These are phyloP conservation scores for Dasypolia templi DNA, from an alignment of 2,888 invertebrate genomes.

Conservation along the genomic window DNA sequence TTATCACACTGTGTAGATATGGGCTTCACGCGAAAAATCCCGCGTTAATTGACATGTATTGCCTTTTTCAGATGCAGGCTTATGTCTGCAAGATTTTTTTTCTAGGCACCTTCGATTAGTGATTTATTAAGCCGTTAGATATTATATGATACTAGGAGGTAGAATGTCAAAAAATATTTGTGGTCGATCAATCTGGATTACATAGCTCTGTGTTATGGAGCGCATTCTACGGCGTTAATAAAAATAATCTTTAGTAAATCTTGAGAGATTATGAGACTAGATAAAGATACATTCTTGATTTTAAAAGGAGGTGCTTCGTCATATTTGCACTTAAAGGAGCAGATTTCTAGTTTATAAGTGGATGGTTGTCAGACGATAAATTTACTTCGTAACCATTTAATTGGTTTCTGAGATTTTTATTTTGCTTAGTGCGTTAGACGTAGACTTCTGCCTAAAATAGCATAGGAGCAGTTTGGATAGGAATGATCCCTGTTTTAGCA, in stretches of 20 bases:
- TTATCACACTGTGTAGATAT: constrained; percentile 68
- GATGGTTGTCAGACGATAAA: neutral
- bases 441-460: neutral
- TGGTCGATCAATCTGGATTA: constrained; percentile 58
- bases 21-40: constrained; percentile 64
- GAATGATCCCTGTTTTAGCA: neutral
- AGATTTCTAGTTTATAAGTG: constrained; percentile 1
- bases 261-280: constrained; percentile 55
- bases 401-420: neutral
- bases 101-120: constrained; percentile 38
- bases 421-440: neutral
- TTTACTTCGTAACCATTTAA: constrained; percentile 13
- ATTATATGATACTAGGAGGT: constrained; percentile 61
- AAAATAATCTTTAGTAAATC: constrained; percentile 63
- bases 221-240: constrained; percentile 60
- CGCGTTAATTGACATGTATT: constrained; percentile 68
- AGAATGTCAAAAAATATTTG: constrained; percentile 66
- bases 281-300: constrained; percentile 61
- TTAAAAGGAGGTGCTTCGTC: constrained; percentile 45
- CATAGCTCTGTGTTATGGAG: constrained; percentile 56
- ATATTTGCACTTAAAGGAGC: constrained; percentile 25
- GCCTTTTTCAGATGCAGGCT: constrained; percentile 37
- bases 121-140: constrained; percentile 69
- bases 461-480: neutral
- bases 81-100: constrained; percentile 50